Base-by-base conservation (phyloP, 2,888 invertebrate genomes). In the Acanthococcus lagerstroemiae region DNA sequence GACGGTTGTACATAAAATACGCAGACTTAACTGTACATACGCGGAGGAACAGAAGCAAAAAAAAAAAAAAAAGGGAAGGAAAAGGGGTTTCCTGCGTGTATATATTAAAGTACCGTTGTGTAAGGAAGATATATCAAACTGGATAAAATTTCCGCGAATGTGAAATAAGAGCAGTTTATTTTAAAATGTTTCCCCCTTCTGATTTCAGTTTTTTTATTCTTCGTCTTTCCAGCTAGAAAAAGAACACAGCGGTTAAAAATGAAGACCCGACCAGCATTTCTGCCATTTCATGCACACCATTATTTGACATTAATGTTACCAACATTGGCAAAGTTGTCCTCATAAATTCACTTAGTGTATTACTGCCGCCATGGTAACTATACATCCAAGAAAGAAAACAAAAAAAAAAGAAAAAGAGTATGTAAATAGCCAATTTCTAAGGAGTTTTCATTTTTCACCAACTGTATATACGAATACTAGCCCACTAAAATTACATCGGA, bases 141-240 rank as follows among this genome's bases (percentile, higher is more conserved):
- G 54, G 52, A 52, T 63, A 52, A 54, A 63, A 63, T 63, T 63
- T 63, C 63, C 63, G 44, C 63, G 26, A 52, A 63, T 63, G 63
- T 63, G 63, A 63, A 63, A 63, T 63, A 63, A 50, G 54, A 63
- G 54, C 63, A 63, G 63, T 63, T 63, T 63, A 63, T 54, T 63
- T 54, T 30, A 22, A 63, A 63, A 52, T 37, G 24, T 15, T 37
- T 30, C 37, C 37, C 50, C 54, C 44, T 22, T 25, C 21, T 17
- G 46, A 58, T 58, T 58, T 58, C 52, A 21, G 21, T 52, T 22
- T 9, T 22, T 24, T 22, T 22, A 22, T 3, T 52, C 2, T 22
- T 24, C 4, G 21, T 22, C 24, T 22, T 1, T 48, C 21, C 22
- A 4, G 19, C 24, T 12, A 2, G 63, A 24, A 12, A 24, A 19